phyloP scores from a whole-genome alignment of 2,797 vertebrate genomes.

The Muscicapa comitata region DNA sequence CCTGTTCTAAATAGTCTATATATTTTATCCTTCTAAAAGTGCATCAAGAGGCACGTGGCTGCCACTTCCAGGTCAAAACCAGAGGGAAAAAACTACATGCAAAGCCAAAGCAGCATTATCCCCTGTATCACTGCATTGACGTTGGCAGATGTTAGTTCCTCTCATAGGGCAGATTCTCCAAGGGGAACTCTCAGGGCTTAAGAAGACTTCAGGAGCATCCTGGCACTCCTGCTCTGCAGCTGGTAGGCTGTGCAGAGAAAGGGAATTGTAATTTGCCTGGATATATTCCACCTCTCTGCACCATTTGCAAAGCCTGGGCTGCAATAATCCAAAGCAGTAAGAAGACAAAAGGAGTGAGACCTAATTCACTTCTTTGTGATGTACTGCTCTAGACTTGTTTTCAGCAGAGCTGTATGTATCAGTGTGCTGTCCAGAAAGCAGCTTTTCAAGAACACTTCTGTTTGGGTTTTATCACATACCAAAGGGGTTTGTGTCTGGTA shows the following conservation, averaged over 20 bases:
- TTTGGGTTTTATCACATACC: neutral
- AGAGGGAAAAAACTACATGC: neutral
- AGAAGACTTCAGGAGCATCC: constrained; percentile 1
- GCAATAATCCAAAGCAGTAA: neutral
- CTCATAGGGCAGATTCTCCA: neutral
- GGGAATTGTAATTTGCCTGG: neutral
- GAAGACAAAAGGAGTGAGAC: neutral
- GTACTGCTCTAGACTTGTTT: neutral
- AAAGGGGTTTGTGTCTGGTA: neutral
- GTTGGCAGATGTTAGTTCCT: neutral
- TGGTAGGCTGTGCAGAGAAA: neutral
- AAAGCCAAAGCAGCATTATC: neutral
- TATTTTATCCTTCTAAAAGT: neutral
- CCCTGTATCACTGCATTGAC: neutral
- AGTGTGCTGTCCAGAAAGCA: neutral
- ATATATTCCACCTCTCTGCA: neutral
- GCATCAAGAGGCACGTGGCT: neutral
- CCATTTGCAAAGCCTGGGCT: neutral
- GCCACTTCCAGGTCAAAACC: neutral
- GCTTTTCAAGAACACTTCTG: neutral
- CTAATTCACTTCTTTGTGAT: neutral
- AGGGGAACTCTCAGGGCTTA: neutral
- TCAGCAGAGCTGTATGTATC: neutral
- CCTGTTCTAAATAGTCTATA: neutral
- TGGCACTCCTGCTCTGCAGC: neutral